phyloP scores from a whole-genome alignment of 2,113 vertebrate genomes.

The Nibea coibor region DNA sequence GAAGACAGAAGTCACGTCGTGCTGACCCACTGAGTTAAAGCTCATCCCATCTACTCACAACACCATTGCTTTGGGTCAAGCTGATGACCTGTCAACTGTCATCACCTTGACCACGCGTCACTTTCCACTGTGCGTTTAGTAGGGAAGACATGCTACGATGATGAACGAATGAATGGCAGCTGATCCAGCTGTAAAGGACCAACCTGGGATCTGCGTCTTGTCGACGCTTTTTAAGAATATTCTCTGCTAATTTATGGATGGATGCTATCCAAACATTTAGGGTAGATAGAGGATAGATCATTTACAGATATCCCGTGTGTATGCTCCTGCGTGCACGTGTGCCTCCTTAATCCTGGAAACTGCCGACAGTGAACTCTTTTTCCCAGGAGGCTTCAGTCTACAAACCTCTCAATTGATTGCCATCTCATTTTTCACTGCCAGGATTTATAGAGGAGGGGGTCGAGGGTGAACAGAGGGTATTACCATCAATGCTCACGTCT shows the following conservation, averaged over 20 bases:
- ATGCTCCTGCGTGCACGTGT: too few relatives aligned
- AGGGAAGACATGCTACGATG: neutral
- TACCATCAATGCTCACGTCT: slow-evolving; percentile 23
- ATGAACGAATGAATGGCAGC: neutral
- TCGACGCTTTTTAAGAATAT: neutral
- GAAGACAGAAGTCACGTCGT: neutral
- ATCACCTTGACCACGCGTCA: neutral
- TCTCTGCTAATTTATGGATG: neutral
- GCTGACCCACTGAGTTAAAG: slow-evolving; percentile 7
- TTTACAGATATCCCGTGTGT: neutral
- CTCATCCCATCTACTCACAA: slow-evolving; percentile 16
- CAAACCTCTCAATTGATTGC: slow-evolving; percentile 37
- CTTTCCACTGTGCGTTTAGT: neutral
- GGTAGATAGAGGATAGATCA: too few relatives aligned
- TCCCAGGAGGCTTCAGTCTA: slow-evolving; percentile 23
- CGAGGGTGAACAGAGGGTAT: slow-evolving; percentile 16
- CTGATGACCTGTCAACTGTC: slow-evolving; percentile 8
- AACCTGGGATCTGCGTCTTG: neutral
- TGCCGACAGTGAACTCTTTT: slow-evolving; percentile 12
- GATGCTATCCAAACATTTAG: neutral
- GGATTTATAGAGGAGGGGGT: slow-evolving; percentile 45
- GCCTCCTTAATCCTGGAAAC: neutral
- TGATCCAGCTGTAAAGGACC: neutral
- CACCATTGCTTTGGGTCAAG: neutral
- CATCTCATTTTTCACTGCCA: slow-evolving; percentile 53